Conservation (phyloP, 2,113 vertebrate genomes). For the Lepus europaeus region DNA sequence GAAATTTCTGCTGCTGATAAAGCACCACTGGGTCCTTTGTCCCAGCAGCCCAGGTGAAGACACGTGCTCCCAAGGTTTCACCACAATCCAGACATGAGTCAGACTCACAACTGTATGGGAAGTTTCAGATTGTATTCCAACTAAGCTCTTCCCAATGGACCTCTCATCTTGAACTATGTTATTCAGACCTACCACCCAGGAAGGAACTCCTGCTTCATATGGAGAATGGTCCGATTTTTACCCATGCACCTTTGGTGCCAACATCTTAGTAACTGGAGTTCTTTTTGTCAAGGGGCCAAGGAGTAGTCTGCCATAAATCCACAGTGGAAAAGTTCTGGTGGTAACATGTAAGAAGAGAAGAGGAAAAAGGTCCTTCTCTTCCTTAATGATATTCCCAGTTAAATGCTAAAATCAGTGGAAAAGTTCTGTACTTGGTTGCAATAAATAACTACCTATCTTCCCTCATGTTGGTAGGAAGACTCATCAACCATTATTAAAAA, state of each 20-base stretch:
- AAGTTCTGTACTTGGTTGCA: background rate
- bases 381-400: background rate
- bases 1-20: background rate
- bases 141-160: background rate
- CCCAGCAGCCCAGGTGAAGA: background rate
- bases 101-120: background rate
- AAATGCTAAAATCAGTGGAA: background rate
- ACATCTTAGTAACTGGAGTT: background rate
- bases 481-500: background rate
- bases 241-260: background rate
- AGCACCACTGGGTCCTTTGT: background rate
- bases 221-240: background rate
- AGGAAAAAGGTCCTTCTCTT: background rate
- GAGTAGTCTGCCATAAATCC: background rate
- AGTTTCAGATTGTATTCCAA: background rate
- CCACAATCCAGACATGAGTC: background rate
- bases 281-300: background rate
- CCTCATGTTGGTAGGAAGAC: background rate
- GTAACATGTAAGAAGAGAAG: background rate
- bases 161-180: background rate
- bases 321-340: background rate
- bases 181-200: background rate
- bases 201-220: background rate
- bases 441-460: background rate
- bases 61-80: background rate